Percentiles rank a stretch among this genome's conserved stretches.
Evolutionary conservation across 2,113 vertebrate genomes (phyloP).

Genomic region (Marmota monax): DNA sequence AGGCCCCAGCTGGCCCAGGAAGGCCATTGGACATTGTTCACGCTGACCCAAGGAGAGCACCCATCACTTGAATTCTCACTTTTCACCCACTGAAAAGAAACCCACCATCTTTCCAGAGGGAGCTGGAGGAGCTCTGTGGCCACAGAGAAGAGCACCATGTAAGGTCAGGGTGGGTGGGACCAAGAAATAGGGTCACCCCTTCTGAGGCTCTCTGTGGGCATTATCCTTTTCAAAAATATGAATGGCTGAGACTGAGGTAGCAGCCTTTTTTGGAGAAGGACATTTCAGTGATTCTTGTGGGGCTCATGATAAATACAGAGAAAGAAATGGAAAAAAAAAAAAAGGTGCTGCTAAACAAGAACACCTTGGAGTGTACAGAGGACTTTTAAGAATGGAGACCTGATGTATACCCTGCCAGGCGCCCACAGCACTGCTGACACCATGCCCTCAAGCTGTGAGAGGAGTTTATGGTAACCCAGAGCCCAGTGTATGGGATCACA

Average conservation of each 20-base stretch:
- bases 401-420: fast-evolving
- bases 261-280: neutral
- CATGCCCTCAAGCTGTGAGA: neutral
- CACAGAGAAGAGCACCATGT: neutral
- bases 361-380: neutral
- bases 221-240: neutral
- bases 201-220: neutral
- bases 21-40: conserved; percentile 20
- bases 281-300: neutral
- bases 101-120: neutral
- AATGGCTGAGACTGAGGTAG: neutral
- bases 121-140: neutral
- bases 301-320: neutral
- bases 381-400: neutral
- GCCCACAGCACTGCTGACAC: neutral
- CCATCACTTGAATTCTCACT: conserved; percentile 44
- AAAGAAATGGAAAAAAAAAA: neutral
- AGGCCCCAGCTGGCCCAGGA: conserved; percentile 36
- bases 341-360: neutral
- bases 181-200: neutral
- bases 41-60: neutral
- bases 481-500: fast-evolving
- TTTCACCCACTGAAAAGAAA: neutral
- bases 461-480: neutral
- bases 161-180: neutral